Evolutionary conservation across 1,140 invertebrate species (phyloP).

Genomic region (Lucilia cuprina): DNA sequence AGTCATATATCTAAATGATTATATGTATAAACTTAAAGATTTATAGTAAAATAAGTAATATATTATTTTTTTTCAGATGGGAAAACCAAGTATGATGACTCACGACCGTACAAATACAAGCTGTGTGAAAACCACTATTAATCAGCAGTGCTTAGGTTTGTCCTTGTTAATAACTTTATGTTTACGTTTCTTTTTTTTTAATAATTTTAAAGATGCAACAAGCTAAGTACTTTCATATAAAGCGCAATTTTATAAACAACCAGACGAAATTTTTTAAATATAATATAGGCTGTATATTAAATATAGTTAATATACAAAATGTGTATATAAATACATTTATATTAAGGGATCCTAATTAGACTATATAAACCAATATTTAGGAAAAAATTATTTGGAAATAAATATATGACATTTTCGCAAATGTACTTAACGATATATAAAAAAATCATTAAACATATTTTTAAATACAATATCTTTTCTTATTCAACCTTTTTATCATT

Average conservation of each 20-base stretch:
- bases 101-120: constrained; percentile 26
- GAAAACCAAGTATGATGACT: background rate
- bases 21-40: too few species aligned
- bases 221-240: background rate
- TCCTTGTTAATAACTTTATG: constrained; percentile 13
- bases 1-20: too few species aligned
- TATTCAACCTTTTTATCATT: too few species aligned
- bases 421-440: too few species aligned
- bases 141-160: constrained; percentile 35
- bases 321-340: background rate
- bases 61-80: constrained; percentile 9
- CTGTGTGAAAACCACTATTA: constrained; percentile 31
- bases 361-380: too few species aligned
- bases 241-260: background rate
- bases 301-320: background rate
- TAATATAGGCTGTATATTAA: background rate
- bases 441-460: too few species aligned
- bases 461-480: too few species aligned
- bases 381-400: too few species aligned
- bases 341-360: too few species aligned
- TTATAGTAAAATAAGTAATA: background rate
- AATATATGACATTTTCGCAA: too few species aligned
- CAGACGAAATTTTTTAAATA: background rate
- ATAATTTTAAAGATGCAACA: background rate
- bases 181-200: background rate